Evolutionary conservation across 2,888 invertebrate genomes (phyloP), one percentile per base, ranked within the genome.

Genomic region (Monopis laevigella): DNA sequence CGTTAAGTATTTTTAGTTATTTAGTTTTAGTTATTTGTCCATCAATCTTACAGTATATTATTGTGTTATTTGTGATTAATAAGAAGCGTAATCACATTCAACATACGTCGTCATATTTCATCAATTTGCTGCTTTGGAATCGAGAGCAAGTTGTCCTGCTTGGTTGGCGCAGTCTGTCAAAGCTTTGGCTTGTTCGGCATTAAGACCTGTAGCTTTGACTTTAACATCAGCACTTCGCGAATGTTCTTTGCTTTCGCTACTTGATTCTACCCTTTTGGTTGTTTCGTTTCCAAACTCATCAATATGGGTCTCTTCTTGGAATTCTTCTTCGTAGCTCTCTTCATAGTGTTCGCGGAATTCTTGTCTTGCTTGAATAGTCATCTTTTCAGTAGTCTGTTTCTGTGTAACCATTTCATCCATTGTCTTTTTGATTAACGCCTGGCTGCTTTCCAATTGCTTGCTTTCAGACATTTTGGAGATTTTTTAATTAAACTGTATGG

Each of bases 281-380:
- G 78, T 77, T 40, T 60, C 66, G 44, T 82, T 82, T 43, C 82
- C 82, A 27, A 52, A 59, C 45, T 78, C 57, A 49, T 82, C 82
- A 13, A 61, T 82, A 44, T 70, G 72, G 11, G 78, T 81, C 51
- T 82, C 78, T 41, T 82, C 82, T 46, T 82, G 71, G 32, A 77
- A 78, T 45, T 78, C 81, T 47, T 82, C 82, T 43, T 82, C 82
- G 47, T 80, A 82, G 49, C 78, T 78, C 48, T 78, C 72, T 45
- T 72, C 62, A 51, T 65, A 82, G 2, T 65, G 64, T 54, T 82
- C 81, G 8, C 73, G 65, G 54, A 82, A 82, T 48, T 82, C 82
- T 47, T 82, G 82, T 52, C 77, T 65, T 1, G 82, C 82, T 51
- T 82, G 71, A 44, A 82, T 81, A 39, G 67, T 56, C 1, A 82